phyloP scores from a whole-genome alignment of 2,888 invertebrate genomes.

The Tetragonisca angustula region DNA sequence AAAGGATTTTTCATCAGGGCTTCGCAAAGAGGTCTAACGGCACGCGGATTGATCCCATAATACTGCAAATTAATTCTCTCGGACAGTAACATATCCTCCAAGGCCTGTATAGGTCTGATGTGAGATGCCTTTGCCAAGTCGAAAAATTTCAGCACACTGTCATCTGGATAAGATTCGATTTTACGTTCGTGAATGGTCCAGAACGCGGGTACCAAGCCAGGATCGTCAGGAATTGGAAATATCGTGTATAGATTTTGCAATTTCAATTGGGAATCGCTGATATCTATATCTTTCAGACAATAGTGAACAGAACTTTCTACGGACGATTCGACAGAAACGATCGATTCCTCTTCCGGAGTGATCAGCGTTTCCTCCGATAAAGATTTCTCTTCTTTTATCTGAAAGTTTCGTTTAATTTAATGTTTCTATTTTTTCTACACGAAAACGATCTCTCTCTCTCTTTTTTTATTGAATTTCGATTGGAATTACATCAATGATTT shows the following conservation, averaged over 20 bases:
- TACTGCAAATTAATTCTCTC: conserved; percentile 75
- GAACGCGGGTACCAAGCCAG: conserved; percentile 73
- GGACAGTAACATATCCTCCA: conserved; percentile 72
- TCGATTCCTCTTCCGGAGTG: conserved; percentile 53
- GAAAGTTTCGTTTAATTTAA: neutral
- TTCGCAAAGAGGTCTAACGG: conserved; percentile 73
- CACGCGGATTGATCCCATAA: conserved; percentile 75
- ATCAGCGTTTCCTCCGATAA: conserved; percentile 61
- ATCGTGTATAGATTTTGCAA: conserved; percentile 67
- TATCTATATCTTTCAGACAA: conserved; percentile 71
- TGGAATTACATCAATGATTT: conserved; percentile 68
- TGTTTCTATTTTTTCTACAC: neutral
- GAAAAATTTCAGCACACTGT: conserved; percentile 74
- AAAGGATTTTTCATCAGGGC: conserved; percentile 72
- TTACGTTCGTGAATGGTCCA: conserved; percentile 67
- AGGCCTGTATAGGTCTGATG: conserved; percentile 67
- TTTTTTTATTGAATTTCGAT: conserved; percentile 16
- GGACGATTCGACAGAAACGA: conserved; percentile 22
- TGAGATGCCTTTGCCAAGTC: conserved; percentile 60
- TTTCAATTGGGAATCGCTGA: conserved; percentile 75
- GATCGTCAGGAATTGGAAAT: conserved; percentile 74
- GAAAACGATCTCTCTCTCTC: neutral
- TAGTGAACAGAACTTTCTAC: conserved; percentile 61
- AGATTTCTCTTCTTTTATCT: conserved; percentile 31
- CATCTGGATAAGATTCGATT: conserved; percentile 61